Percentiles rank a stretch among this genome's conserved stretches.
Conservation (phyloP, 2,797 vertebrate genomes). For the Sebastes paucispinis region DNA sequence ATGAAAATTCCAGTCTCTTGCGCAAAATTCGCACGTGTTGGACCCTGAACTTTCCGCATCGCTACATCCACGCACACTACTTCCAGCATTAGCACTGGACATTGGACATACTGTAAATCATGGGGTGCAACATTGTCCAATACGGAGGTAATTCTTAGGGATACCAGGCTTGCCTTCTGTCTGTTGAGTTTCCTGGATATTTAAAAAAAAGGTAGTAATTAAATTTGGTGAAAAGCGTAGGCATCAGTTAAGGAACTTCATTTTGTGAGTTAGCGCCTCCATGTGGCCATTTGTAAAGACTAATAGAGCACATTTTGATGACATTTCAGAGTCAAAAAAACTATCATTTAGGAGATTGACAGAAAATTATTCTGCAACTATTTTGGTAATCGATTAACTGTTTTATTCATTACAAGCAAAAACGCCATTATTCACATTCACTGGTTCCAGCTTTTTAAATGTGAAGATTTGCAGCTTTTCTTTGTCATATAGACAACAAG, state of each 20-base stretch:
- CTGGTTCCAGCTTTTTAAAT: not conserved
- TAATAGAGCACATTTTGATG: not conserved
- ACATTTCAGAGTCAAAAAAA: not conserved
- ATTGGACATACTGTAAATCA: too few species aligned
- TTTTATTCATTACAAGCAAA: not conserved
- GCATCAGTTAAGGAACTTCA: not conserved
- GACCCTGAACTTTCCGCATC: not conserved
- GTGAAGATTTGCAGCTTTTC: not conserved
- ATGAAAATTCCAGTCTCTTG: too few species aligned
- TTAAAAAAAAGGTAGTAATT: too few species aligned
- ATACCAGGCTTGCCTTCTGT: too few species aligned
- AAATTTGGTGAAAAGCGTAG: too few species aligned
- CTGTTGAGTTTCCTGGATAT: too few species aligned
- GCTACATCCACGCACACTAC: not conserved
- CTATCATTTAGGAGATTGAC: not conserved
- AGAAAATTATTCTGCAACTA: not conserved
- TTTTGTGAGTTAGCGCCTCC: not conserved
- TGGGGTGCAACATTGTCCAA: too few species aligned
- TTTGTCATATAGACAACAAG: not conserved
- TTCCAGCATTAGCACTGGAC: too few species aligned
- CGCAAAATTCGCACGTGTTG: not conserved
- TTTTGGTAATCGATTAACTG: too few species aligned
- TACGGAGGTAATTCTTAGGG: too few species aligned
- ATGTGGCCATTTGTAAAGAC: not conserved
- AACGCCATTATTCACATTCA: not conserved